Conservation (phyloP, 1,140 invertebrate species). For the Drosophila insularis region DNA sequence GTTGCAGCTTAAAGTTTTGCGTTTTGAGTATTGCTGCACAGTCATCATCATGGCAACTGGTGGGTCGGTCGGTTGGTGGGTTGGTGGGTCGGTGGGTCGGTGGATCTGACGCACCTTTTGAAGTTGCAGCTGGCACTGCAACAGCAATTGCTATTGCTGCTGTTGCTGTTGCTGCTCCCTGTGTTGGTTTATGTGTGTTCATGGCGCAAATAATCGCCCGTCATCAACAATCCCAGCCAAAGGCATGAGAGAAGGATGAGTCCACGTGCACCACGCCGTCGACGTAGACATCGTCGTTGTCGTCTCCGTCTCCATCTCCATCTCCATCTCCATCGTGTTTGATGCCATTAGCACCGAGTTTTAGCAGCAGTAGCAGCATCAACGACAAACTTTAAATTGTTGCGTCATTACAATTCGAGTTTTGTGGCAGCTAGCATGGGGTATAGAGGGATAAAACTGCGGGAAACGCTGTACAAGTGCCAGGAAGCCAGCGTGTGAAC, state of each 20-base stretch:
- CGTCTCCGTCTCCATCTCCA: not conserved
- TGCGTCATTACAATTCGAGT: conserved; percentile 78
- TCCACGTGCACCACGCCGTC: conserved; percentile 2
- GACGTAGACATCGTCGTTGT: not conserved
- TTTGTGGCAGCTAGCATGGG: not conserved
- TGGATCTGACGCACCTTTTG: conserved; percentile 12
- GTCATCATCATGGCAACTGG: conserved; percentile 21
- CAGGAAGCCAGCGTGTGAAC: conserved; percentile 41
- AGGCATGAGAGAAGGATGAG: conserved; percentile 10
- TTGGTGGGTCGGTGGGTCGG: not conserved
- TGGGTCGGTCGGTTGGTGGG: not conserved
- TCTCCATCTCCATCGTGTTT: conserved; percentile 56
- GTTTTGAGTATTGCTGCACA: conserved; percentile 22
- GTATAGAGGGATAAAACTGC: not conserved
- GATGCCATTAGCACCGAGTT: conserved; percentile 78
- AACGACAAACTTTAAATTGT: conserved; percentile 80
- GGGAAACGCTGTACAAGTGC: conserved; percentile 26
- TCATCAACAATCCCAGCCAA: conserved; percentile 23
- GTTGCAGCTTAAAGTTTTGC: conserved; percentile 20
- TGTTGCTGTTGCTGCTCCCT: not conserved
- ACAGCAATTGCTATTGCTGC: not conserved
- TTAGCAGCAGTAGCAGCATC: conserved; percentile 60
- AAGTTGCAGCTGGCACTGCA: not conserved
- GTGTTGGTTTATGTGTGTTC: conserved; percentile 24
- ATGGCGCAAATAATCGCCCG: conserved; percentile 28